phyloP scores from a whole-genome alignment of 2,888 invertebrate species.

The Brachylomia viminalis region DNA sequence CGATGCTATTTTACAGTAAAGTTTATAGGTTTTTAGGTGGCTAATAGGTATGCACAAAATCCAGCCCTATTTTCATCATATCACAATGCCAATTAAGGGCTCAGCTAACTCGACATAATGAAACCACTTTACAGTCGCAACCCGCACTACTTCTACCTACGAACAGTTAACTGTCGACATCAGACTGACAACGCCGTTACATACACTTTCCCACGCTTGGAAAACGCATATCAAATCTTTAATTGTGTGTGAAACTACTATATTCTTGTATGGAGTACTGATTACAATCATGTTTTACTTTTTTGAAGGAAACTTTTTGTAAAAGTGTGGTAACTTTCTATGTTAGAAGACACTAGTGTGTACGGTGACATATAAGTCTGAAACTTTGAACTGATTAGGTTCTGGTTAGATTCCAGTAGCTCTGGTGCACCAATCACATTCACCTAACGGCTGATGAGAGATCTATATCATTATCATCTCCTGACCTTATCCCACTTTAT shows the following conservation, averaged over 20 bases:
- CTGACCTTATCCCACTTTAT: too few species aligned
- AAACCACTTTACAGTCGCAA: constrained; percentile 5
- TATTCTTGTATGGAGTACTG: constrained; percentile 1
- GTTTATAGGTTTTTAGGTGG: too few species aligned
- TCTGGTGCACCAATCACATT: background rate
- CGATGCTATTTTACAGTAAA: background rate
- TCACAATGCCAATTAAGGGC: background rate
- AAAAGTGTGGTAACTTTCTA: background rate
- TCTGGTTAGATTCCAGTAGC: background rate
- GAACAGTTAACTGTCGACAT: constrained; percentile 26
- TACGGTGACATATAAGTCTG: background rate
- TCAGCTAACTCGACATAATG: background rate
- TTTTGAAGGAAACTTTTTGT: background rate
- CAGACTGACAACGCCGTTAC: constrained; percentile 42
- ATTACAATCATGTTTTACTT: constrained; percentile 20
- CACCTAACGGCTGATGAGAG: background rate
- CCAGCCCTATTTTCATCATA: background rate
- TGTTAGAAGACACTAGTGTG: background rate
- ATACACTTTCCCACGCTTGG: constrained; percentile 48
- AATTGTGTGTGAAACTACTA: constrained; percentile 44
- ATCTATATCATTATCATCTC: too few species aligned
- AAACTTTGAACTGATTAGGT: background rate
- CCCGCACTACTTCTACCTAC: constrained; percentile 11
- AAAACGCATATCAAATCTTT: constrained; percentile 53
- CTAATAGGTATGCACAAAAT: background rate